Percentiles rank a stretch among this genome's conserved stretches.
phyloP scores from a whole-genome alignment of 2,797 vertebrate species.

The Knipowitschia caucasica region DNA sequence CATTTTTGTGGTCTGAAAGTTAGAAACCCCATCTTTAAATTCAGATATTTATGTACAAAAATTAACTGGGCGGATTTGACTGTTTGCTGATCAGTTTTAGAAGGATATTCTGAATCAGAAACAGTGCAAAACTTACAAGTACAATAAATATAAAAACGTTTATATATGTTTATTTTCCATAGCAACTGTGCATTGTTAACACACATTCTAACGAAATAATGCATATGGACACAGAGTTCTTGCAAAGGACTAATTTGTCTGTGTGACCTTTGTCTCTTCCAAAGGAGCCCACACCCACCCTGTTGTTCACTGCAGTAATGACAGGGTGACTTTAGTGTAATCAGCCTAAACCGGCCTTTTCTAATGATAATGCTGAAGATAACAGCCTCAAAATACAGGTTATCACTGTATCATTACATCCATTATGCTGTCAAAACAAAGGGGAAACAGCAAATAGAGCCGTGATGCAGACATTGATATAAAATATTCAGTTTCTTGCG shows the following conservation, averaged over 20 bases:
- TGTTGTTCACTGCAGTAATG: constrained; percentile 44
- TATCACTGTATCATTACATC: constrained; percentile 39
- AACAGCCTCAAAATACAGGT: constrained; percentile 38
- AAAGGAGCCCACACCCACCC: constrained; percentile 15
- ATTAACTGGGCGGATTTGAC: too few relatives aligned
- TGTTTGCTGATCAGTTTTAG: too few relatives aligned
- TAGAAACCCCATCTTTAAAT: too few relatives aligned
- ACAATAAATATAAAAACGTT: too few relatives aligned
- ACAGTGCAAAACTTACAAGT: too few relatives aligned
- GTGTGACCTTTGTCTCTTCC: constrained; percentile 1
- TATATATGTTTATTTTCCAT: too few relatives aligned
- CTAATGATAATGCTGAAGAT: constrained; percentile 44
- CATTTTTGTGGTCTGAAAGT: too few relatives aligned
- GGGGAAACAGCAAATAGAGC: constrained; percentile 17
- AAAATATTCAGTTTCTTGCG: background rate
- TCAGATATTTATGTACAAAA: too few relatives aligned
- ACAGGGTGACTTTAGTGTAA: constrained; percentile 30
- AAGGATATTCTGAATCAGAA: too few relatives aligned
- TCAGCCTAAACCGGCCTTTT: constrained; percentile 28
- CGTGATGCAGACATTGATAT: background rate
- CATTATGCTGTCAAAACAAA: constrained; percentile 40
- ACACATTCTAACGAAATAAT: too few relatives aligned
- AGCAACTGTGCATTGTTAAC: too few relatives aligned
- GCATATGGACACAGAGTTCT: background rate
- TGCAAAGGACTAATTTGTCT: constrained; percentile 1